Evolutionary conservation across 2,113 vertebrate species (phyloP).

Genomic region (Pluvialis apricaria): DNA sequence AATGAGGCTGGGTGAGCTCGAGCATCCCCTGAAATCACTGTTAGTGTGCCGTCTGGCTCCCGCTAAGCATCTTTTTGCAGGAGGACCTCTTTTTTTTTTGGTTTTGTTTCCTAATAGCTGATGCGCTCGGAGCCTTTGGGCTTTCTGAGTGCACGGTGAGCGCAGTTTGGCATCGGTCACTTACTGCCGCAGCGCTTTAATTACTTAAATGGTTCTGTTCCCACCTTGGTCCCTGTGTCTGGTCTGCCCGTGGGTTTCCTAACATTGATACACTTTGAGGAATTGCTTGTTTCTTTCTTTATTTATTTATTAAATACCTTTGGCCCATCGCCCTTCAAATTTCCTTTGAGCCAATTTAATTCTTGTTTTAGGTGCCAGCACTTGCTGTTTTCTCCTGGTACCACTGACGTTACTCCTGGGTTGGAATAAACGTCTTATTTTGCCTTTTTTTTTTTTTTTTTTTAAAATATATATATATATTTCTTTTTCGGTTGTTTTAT

Average conservation of each 20-base stretch:
- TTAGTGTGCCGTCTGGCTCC: not conserved
- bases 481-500: conserved; percentile 29
- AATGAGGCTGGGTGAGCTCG: not conserved
- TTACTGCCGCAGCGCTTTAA: not conserved
- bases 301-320: not conserved
- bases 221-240: not conserved
- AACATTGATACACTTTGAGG: not conserved
- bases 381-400: not conserved
- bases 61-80: not conserved
- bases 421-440: not conserved
- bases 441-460: too few species aligned
- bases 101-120: not conserved
- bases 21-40: not conserved
- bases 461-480: not conserved
- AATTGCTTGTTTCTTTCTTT: not conserved
- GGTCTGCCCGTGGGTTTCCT: not conserved
- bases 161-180: not conserved
- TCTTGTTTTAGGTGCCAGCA: not conserved
- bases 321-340: not conserved
- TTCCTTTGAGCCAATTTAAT: not conserved
- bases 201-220: not conserved
- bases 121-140: not conserved
- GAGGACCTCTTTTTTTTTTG: not conserved
- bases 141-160: not conserved
- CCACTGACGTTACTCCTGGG: not conserved